Evolutionary conservation across 2,113 vertebrate genomes (phyloP).

Genomic region (Pseudois nayaur): DNA sequence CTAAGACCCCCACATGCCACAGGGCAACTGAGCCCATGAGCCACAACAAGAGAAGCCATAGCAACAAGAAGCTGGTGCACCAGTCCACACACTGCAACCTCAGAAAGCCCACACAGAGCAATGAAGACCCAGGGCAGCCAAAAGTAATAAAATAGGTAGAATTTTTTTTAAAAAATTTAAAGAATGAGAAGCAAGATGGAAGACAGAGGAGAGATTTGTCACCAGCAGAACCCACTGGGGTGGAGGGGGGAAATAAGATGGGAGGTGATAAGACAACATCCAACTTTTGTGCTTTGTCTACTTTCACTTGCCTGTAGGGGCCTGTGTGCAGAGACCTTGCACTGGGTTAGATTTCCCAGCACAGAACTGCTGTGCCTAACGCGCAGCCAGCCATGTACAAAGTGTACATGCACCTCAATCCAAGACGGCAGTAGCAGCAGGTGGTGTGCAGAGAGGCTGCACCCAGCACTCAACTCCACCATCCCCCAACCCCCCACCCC

Average conservation of each 20-base stretch:
- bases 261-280: not conserved
- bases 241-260: not conserved
- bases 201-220: not conserved
- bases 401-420: not conserved
- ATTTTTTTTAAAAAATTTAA: not conserved
- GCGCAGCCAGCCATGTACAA: not conserved
- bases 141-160: not conserved
- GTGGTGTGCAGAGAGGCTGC: not conserved
- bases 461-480: not conserved
- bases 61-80: accelerated
- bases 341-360: not conserved
- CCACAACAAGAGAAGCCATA: not conserved
- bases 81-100: not conserved
- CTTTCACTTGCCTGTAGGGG: not conserved
- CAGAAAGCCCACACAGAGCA: not conserved
- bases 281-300: not conserved
- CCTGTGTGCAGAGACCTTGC: not conserved
- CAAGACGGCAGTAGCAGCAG: not conserved
- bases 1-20: not conserved
- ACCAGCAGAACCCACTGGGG: not conserved
- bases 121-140: not conserved
- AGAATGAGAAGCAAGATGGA: not conserved
- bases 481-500: not conserved
- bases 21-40: not conserved
- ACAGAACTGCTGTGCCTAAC: accelerated